Evolutionary conservation across 2,113 vertebrate species (phyloP), one percentile per base, ranked within the genome.

Genomic region (Electrona antarctica): DNA sequence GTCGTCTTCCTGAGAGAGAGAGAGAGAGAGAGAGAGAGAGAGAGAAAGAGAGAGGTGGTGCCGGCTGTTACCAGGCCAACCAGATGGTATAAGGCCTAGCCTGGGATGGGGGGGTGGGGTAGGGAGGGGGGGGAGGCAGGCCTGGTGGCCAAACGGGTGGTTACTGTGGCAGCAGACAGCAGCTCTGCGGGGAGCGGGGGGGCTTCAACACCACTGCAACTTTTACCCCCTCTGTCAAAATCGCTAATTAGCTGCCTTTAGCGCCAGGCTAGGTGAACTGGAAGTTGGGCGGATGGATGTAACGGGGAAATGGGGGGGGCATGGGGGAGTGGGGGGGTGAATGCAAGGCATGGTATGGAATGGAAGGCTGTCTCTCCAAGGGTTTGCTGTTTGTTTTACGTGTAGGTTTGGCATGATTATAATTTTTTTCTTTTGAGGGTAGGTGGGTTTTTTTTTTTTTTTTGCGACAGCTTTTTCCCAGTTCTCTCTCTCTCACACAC

Each of bases 71-170:
- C 73, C 73, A 51, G 77, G 74, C 70, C 52, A 65, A 74, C 72
- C 91, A 92, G 90, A 90, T 92, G 90, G 90, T 68, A 21, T 21
- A 2, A 11, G 55, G 77, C 77, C 79, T 73, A 79, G 83, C 41
- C 73, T 60, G 69, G 77, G 84, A 81, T 68, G 14, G 33, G 33
- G 69, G 71, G 54, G 21, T 50, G 67, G 41, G 60, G 21, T 47
- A 64, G 41, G 60, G 76, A 77, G 60, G 29, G 62, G 59, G 80
- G 78, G 71, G 28, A 12, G 15, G 15, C 12, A 64, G 61, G 69
- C 85, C 76, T 68, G 73, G 73, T 71, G 77, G 81, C 87, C 89
- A 88, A 83, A 81, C 75, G 3, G 21, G 21, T 77, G 77, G 77
- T 81, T 64, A 52, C 78, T 76, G 69, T 69, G 72, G 77, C 71